Conservation (phyloP, 64 coral and sea anemone genomes). For the Cladopsammia gracilis region DNA sequence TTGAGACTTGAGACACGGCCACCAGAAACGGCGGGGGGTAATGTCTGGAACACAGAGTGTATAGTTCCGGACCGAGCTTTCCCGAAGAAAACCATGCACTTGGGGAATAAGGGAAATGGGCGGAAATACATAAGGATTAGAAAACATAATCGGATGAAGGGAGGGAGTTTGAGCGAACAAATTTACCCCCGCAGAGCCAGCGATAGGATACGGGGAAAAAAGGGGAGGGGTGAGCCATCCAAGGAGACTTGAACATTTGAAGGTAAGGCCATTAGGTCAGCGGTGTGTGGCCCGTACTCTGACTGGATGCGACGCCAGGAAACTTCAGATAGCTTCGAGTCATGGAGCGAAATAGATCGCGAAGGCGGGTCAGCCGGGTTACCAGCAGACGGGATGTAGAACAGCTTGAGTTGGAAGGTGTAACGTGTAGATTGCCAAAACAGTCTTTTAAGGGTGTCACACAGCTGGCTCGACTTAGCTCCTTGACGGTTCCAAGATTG, state of each 20-base stretch:
- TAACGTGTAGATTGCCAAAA: not conserved
- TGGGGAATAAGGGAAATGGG: not conserved
- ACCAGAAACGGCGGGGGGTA: not conserved
- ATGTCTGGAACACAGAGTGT: constrained; percentile 5
- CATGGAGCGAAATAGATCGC: not conserved
- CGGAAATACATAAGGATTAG: constrained; percentile 6
- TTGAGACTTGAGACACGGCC: not conserved
- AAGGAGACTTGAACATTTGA: constrained; percentile 20
- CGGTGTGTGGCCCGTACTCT: not conserved
- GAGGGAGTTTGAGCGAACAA: constrained; percentile 8
- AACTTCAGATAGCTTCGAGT: not conserved
- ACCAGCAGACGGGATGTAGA: not conserved
- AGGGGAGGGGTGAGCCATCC: not conserved
- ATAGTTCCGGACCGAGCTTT: not conserved
- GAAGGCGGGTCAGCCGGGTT: not conserved
- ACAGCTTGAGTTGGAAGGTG: not conserved
- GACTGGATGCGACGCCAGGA: not conserved
- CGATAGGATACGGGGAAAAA: constrained; percentile 15
- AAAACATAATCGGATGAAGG: not conserved
- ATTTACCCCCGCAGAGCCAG: not conserved
- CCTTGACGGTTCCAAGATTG: constrained; percentile 15
- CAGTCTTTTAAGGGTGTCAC: not conserved
- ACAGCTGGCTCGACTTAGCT: not conserved
- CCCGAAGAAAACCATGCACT: not conserved
- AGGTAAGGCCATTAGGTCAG: constrained; percentile 32